Percentiles rank a stretch among this genome's conserved stretches.
Conservation (phyloP, 2,888 invertebrate genomes). For the Leucozona laternaria region DNA sequence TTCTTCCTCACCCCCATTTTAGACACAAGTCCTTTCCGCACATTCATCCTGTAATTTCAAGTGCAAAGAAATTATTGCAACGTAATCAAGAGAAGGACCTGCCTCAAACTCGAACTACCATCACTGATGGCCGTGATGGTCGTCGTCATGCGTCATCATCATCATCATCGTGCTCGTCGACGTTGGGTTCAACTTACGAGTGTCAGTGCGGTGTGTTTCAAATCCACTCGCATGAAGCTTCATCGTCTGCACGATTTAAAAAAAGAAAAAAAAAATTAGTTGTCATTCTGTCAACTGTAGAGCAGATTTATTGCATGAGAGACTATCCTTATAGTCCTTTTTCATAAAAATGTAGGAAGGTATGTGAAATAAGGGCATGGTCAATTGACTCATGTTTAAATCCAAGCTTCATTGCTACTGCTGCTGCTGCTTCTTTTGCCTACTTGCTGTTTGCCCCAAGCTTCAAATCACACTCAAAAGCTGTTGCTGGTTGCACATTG, state of each 20-base stretch:
- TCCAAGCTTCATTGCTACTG: conserved; percentile 32
- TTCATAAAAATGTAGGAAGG: neutral
- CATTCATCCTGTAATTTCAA: conserved; percentile 68
- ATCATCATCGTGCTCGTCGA: neutral
- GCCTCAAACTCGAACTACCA: neutral
- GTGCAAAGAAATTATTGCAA: conserved; percentile 59
- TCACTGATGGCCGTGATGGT: neutral
- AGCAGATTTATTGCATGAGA: neutral
- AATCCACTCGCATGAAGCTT: conserved; percentile 13
- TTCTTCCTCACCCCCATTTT: neutral
- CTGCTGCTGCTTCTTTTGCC: neutral
- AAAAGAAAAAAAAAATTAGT: conserved; percentile 14
- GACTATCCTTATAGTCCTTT: conserved; percentile 10
- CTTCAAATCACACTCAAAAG: conserved; percentile 44
- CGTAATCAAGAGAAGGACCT: conserved; percentile 49
- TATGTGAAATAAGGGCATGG: conserved; percentile 44
- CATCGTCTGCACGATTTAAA: conserved; percentile 40
- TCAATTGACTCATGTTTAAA: conserved; percentile 30
- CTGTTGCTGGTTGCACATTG: conserved; percentile 49
- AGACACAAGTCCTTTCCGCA: conserved; percentile 40
- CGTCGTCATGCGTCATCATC: neutral
- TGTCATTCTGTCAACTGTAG: conserved; percentile 31
- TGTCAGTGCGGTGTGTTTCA: neutral
- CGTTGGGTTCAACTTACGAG: neutral
- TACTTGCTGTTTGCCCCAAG: conserved; percentile 14